phyloP scores from a whole-genome alignment of 2,113 vertebrate genomes.

The Tenebrosternarchus preto region DNA sequence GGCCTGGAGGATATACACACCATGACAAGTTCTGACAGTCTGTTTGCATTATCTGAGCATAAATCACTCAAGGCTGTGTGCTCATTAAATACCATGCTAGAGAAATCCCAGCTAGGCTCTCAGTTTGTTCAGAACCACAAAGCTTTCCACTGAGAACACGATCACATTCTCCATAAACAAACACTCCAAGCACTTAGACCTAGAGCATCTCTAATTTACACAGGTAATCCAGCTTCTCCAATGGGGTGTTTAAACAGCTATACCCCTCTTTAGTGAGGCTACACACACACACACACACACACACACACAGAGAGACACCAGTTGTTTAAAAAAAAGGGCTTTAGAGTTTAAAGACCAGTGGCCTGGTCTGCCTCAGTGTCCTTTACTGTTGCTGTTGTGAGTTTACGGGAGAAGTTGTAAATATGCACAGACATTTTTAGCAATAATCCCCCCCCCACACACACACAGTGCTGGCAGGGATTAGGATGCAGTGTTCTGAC shows the following conservation, averaged over 20 bases:
- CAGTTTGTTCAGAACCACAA: neutral
- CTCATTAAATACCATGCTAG: neutral
- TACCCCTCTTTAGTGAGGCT: conserved; percentile 26
- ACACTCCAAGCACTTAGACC: conserved; percentile 21
- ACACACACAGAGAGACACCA: conserved; percentile 55
- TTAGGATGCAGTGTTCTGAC: conserved; percentile 76
- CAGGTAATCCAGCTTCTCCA: conserved; percentile 70
- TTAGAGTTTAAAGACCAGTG: conserved; percentile 71
- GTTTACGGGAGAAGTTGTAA: conserved; percentile 77
- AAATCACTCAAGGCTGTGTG: conserved; percentile 12
- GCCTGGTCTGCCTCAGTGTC: conserved; percentile 64
- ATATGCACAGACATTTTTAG: conserved; percentile 78
- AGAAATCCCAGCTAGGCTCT: neutral
- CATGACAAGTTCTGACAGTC: conserved; percentile 23
- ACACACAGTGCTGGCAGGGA: conserved; percentile 77
- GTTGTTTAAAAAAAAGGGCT: conserved; percentile 69
- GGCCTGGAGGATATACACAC: neutral
- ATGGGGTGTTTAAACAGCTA: conserved; percentile 58
- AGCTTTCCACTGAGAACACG: conserved; percentile 1
- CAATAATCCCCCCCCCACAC: conserved; percentile 76
- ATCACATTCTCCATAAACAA: conserved; percentile 55
- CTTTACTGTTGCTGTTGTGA: conserved; percentile 75
- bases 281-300: conserved; percentile 56
- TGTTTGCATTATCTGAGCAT: neutral
- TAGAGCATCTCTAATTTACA: conserved; percentile 54